Evolutionary conservation across 1,140 invertebrate genomes (phyloP), one percentile per base, ranked within the genome.

Genomic region (Homalodisca vitripennis): DNA sequence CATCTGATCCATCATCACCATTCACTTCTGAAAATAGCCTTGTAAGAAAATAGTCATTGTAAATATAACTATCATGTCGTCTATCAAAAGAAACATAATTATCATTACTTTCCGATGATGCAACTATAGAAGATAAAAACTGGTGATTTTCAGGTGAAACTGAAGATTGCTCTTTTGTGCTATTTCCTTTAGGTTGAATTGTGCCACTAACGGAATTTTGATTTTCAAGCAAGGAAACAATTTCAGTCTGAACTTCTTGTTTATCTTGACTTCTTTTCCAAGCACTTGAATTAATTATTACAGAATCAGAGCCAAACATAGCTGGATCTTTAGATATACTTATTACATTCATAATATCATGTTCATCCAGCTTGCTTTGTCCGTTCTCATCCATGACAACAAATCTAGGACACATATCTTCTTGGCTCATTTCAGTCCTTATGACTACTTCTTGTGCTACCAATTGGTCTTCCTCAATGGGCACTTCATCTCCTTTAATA

Each of bases 61-160:
- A 51, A n/a, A 22, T n/a, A 51, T 51, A 51, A n/a, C 48, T 51
- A 22, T 51, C 48, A 3, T 51, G 48, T 51, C 48, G 17, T 51
- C 48, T 14, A 3, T 3, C 3, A 3, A 51, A 51, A 12, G 48
- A n/a, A 10, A 51, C 48, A 51, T 51, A 51, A 20, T n/a, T 51
- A 3, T 51, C 6, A n/a, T 3, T 51, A 10, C 6, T 41, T 51
- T 51, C 48, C 3, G 48, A 20, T 51, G 48, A 51, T n/a, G 48
- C 3, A 10, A n/a, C 22, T 10, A 51, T 51, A 22, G 48, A 51
- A 6, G 3, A 51, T 51, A 51, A 51, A 51, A 12, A 51, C 48
- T 51, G 48, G n/a, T n/a, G n/a, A 51, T 51, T 51, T 10, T 51
- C 48, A 6, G 48, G 48, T 3, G 48, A 51, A 3, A 3, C 48